phyloP scores from a whole-genome alignment of 2,113 vertebrate species.

The Mionectes macconnelli region DNA sequence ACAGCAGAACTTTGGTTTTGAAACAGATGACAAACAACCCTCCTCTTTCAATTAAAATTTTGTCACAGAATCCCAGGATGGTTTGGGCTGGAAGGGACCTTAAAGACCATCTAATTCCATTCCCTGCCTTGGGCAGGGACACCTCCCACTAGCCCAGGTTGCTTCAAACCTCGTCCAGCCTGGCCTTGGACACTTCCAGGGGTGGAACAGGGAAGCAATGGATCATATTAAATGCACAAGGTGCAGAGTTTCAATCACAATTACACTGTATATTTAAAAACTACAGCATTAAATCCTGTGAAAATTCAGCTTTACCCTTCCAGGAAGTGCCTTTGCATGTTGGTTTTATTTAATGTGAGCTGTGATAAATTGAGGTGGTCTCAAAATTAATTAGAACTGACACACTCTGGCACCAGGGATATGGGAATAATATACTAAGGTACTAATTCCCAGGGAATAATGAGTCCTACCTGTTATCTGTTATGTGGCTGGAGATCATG shows the following conservation, averaged over 20 bases:
- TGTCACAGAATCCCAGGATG: background rate
- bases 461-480: slow-evolving; percentile 85
- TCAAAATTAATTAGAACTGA: background rate
- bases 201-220: background rate
- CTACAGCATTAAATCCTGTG: background rate
- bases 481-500: slow-evolving; percentile 93
- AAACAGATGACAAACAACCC: background rate
- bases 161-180: background rate
- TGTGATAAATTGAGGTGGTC: background rate
- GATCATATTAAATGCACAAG: background rate
- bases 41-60: background rate
- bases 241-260: background rate
- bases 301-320: background rate
- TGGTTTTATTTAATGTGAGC: background rate
- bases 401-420: background rate
- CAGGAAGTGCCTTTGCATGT: background rate
- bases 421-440: background rate
- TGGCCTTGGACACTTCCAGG: background rate
- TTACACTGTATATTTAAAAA: background rate
- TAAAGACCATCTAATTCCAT: background rate
- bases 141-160: background rate
- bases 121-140: background rate
- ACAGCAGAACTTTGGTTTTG: background rate
- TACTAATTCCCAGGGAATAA: background rate
- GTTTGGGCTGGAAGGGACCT: background rate